phyloP scores from a whole-genome alignment of 2,888 invertebrate species.

The Epirrhoe tristata region DNA sequence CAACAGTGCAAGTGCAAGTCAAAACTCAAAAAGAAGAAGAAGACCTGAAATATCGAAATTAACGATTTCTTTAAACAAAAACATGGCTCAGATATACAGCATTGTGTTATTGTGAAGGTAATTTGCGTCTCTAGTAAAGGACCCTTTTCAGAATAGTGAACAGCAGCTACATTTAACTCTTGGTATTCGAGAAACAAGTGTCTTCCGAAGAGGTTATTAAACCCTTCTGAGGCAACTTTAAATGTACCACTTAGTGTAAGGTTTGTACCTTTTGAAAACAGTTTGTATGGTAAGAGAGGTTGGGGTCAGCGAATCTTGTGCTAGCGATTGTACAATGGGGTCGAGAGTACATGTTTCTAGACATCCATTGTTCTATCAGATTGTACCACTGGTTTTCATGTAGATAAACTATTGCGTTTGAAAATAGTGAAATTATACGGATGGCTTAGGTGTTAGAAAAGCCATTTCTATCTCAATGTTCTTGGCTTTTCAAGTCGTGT shows the following conservation, averaged over 20 bases:
- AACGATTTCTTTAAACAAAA: neutral
- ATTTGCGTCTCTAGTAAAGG: constrained; percentile 10
- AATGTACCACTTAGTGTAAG: constrained; percentile 40
- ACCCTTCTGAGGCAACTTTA: constrained; percentile 51
- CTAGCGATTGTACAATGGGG: constrained; percentile 40
- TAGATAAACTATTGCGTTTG: constrained; percentile 9
- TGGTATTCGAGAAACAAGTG: constrained; percentile 52
- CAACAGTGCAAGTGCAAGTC: too few species aligned
- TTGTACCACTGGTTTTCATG: constrained; percentile 44
- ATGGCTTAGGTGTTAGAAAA: neutral
- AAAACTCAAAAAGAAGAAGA: too few species aligned
- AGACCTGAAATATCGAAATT: too few species aligned
- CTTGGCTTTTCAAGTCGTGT: too few species aligned
- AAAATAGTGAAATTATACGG: neutral
- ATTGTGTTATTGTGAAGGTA: neutral
- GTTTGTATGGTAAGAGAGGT: constrained; percentile 11
- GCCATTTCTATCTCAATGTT: too few species aligned
- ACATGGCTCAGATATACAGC: neutral
- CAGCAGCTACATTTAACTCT: constrained; percentile 39
- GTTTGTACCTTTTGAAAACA: constrained; percentile 20
- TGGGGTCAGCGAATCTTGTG: constrained; percentile 22
- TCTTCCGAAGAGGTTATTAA: constrained; percentile 61
- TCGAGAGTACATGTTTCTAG: constrained; percentile 47
- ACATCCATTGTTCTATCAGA: constrained; percentile 47
- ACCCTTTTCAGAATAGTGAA: constrained; percentile 36